Conservation (phyloP, 2,797 vertebrate species). For the Champsocephalus gunnari region DNA sequence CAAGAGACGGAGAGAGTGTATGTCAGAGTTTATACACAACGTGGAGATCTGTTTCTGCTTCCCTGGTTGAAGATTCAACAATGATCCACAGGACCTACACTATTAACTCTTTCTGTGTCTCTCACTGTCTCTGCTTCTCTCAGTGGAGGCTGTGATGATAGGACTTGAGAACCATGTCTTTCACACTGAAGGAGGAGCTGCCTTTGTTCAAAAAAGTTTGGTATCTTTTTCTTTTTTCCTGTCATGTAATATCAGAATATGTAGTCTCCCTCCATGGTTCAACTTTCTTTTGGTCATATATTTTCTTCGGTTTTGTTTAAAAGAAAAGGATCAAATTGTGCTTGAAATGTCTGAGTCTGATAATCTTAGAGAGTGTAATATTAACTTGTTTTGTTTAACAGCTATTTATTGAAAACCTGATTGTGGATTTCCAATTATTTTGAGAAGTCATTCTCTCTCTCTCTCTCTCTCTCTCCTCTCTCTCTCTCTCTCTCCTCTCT, state of each 20-base stretch:
- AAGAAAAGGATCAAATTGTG: slow-evolving; percentile 74
- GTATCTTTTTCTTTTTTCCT: background rate
- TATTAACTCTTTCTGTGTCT: slow-evolving; percentile 59
- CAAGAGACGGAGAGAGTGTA: slow-evolving; percentile 61
- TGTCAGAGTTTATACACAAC: slow-evolving; percentile 29
- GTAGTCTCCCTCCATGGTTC: slow-evolving; percentile 74
- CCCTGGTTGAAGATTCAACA: slow-evolving; percentile 45
- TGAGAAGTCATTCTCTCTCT: slow-evolving; percentile 75
- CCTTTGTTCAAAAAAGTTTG: slow-evolving; percentile 53
- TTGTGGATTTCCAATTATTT: slow-evolving; percentile 68
- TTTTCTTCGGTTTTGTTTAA: slow-evolving; percentile 65
- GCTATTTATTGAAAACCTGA: slow-evolving; percentile 85
- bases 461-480: slow-evolving; percentile 2
- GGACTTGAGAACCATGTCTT: slow-evolving; percentile 66
- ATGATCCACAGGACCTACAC: slow-evolving; percentile 37
- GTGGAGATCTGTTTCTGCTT: slow-evolving; percentile 43
- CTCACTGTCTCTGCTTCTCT: slow-evolving; percentile 58
- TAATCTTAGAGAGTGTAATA: slow-evolving; percentile 78
- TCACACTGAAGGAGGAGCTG: slow-evolving; percentile 68
- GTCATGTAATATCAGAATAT: slow-evolving; percentile 78
- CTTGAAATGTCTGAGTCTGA: slow-evolving; percentile 75
- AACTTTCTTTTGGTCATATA: slow-evolving; percentile 58
- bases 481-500: slow-evolving; percentile 3
- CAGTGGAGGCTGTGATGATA: slow-evolving; percentile 59
- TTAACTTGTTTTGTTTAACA: slow-evolving; percentile 78